Evolutionary conservation across 2,797 vertebrate species (phyloP), one percentile per base, ranked within the genome.

Genomic region (Sebastes flavidus): DNA sequence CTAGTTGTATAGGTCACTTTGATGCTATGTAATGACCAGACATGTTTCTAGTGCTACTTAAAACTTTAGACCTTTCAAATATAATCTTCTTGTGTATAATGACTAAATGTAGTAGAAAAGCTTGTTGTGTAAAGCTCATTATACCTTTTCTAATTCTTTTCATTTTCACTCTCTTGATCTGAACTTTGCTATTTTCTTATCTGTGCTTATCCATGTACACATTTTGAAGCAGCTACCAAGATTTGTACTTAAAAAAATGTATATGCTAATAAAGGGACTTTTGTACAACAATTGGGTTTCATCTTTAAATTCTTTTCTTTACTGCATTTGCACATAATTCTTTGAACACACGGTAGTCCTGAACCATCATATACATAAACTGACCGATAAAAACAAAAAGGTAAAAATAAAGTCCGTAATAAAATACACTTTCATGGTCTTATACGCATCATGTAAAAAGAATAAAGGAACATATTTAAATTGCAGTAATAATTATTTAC

Each of bases 1-100:
- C 94, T 95, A 94, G 94, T 96, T 95, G 93, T 95, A 95, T 95
- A 95, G 94, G 94, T 90, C 91, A 58, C 42, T 25, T 54, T 67
- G 55, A 81, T 36, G n/a, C 24, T 67, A 20, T 22, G 8, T 18
- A 69, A 67, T 13, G 36, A 80, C 81, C 82, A 59, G 79, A 89
- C 59, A 20, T 20, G 34, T 88, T 84, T 83, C 61, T 90, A 89
- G 84, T 83, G 84, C 83, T 77, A 77, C 72, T 80, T 80, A 65
- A 76, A 62, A 54, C 59, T 38, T 29, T 20, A 4, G 14, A 77
- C 65, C 22, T 81, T 76, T 86, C 29, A 61, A 71, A 67, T 84
- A 49, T 70, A 29, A 75, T 58, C 36, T 32, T 42, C 22, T 79
- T 54, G 27, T 76, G 59, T 85, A 58, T 58, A 61, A 30, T 71